Conservation (phyloP, 2,113 vertebrate species). For the Danio rerio region GRCz12tu NC_133193.1:16012001-16012500, state of each 20-base stretch:
- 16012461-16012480: slow-evolving; percentile 30
- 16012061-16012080: too few relatives aligned
- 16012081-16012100: too few relatives aligned
- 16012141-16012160: neutral
- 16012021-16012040: too few relatives aligned
- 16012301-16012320: neutral
- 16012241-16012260: neutral
- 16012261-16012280: neutral
- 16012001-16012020: too few relatives aligned
- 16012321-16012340: slow-evolving; percentile 26
- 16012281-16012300: slow-evolving; percentile 32
- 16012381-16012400: slow-evolving; percentile 56
- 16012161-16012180: neutral
- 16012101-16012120: neutral
- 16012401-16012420: slow-evolving; percentile 50
- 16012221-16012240: neutral
- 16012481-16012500: neutral
- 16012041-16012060: too few relatives aligned
- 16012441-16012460: slow-evolving; percentile 36
- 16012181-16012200: too few relatives aligned
- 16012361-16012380: slow-evolving; percentile 41
- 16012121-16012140: neutral
- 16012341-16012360: slow-evolving; percentile 48
- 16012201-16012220: neutral
- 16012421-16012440: slow-evolving; percentile 20